A percentile compares a stretch with the other conserved stretches of the same genome.
phyloP scores from a whole-genome alignment of 2,888 invertebrate species.

The Xestia ashworthii region DNA sequence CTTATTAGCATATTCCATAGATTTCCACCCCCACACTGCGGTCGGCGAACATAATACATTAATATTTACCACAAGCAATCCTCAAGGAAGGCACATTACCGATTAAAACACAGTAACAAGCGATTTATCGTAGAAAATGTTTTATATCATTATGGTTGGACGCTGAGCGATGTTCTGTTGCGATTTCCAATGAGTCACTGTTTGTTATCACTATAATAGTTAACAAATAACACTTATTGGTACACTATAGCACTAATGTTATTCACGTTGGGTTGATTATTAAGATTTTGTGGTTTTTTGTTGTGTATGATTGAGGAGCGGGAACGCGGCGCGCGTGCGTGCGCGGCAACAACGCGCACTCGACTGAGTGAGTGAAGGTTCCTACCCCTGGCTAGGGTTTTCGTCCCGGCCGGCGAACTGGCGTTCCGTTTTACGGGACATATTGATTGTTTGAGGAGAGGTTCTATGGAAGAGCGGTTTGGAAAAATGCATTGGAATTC shows the following conservation, averaged over 20 bases:
- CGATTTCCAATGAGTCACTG: conserved; percentile 69
- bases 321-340: conserved; percentile 70
- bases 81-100: conserved; percentile 83
- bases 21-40: conserved; percentile 78
- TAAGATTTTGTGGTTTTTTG: conserved; percentile 82
- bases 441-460: conserved; percentile 61
- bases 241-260: conserved; percentile 73
- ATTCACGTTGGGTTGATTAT: conserved; percentile 71
- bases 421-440: conserved; percentile 81
- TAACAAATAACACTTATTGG: conserved; percentile 63
- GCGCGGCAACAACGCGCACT: conserved; percentile 77
- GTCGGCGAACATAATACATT: conserved; percentile 68
- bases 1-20: conserved; percentile 88
- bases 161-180: conserved; percentile 74
- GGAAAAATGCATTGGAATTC: neutral
- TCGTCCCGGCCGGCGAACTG: conserved; percentile 84
- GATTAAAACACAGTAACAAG: conserved; percentile 84
- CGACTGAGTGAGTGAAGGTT: conserved; percentile 81
- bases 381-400: conserved; percentile 85
- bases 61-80: conserved; percentile 68
- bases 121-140: conserved; percentile 88
- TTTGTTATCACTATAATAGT: conserved; percentile 64
- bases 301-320: conserved; percentile 74
- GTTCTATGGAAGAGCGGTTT: neutral
- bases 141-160: conserved; percentile 85